Percentiles rank a stretch among this genome's conserved stretches.
Conservation (phyloP, 2,797 vertebrate species). For the Poeciliopsis presidionis region DNA sequence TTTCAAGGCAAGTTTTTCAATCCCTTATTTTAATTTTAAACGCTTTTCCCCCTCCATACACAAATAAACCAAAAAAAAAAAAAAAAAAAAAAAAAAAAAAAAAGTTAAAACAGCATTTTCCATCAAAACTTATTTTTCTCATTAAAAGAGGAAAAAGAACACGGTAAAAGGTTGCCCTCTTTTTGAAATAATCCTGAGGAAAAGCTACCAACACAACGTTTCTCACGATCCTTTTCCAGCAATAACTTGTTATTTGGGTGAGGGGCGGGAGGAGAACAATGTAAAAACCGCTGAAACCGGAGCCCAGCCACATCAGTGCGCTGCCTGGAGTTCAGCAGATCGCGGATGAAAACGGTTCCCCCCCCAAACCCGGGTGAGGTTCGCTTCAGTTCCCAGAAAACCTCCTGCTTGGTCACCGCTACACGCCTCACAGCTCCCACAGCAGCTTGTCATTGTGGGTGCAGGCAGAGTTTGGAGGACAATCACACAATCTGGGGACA, state of each 20-base stretch:
- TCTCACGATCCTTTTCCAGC: constrained; percentile 80
- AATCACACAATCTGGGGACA: constrained; percentile 53
- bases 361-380: constrained; percentile 51
- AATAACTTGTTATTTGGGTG: constrained; percentile 65
- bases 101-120: constrained; percentile 44
- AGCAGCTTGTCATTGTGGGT: constrained; percentile 74
- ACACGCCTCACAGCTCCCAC: constrained; percentile 41
- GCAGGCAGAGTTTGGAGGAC: constrained; percentile 50
- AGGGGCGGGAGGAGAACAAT: constrained; percentile 61
- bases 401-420: constrained; percentile 58
- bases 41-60: no score
- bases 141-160: constrained; percentile 24
- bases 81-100: constrained; percentile 21
- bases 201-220: constrained; percentile 54
- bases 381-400: constrained; percentile 66
- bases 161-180: constrained; percentile 22
- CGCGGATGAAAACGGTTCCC: constrained; percentile 52
- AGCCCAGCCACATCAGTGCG: constrained; percentile 78
- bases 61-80: no score
- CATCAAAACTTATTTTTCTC: constrained; percentile 61
- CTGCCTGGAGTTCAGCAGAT: constrained; percentile 71
- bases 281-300: constrained; percentile 78
- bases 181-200: constrained; percentile 49
- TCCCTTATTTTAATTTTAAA: no score
- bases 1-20: no score